phyloP scores from a whole-genome alignment of 2,888 invertebrate species.

The Leptodirus hochenwartii region DNA sequence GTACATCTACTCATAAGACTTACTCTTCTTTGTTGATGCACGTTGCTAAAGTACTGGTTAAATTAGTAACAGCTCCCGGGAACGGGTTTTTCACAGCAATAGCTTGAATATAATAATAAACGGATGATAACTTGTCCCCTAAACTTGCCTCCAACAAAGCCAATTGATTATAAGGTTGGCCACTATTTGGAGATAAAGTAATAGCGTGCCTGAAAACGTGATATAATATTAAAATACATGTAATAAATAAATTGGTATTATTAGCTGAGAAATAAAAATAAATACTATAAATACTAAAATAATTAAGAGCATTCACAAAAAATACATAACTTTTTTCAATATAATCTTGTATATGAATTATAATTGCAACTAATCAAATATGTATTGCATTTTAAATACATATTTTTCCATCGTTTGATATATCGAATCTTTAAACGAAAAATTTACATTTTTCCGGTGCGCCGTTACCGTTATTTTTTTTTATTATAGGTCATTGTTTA shows the following conservation, averaged over 20 bases:
- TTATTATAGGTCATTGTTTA: no score
- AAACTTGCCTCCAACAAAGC: slow-evolving; percentile 65
- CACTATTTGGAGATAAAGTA: slow-evolving; percentile 52
- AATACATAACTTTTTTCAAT: no score
- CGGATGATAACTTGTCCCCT: slow-evolving; percentile 62
- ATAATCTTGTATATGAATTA: no score
- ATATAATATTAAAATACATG: slow-evolving; percentile 6
- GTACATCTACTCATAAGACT: no score
- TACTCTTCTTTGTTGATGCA: slow-evolving; percentile 31
- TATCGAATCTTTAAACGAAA: no score
- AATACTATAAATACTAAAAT: no score
- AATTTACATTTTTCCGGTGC: no score
- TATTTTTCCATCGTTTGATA: no score
- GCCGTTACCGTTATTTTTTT: no score
- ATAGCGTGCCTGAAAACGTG: slow-evolving; percentile 43
- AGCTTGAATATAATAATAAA: slow-evolving; percentile 73
- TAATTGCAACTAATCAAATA: no score
- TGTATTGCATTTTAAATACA: no score
- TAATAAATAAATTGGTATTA: background rate
- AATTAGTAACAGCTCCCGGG: slow-evolving; percentile 64
- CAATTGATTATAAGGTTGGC: slow-evolving; percentile 82
- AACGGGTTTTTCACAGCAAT: slow-evolving; percentile 72
- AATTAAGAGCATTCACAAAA: no score
- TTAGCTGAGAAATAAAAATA: background rate
- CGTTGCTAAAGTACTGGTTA: slow-evolving; percentile 50